Percentiles rank a stretch among this genome's conserved stretches.
Conservation (phyloP, 2,113 vertebrate species). For the Calypte anna region DNA sequence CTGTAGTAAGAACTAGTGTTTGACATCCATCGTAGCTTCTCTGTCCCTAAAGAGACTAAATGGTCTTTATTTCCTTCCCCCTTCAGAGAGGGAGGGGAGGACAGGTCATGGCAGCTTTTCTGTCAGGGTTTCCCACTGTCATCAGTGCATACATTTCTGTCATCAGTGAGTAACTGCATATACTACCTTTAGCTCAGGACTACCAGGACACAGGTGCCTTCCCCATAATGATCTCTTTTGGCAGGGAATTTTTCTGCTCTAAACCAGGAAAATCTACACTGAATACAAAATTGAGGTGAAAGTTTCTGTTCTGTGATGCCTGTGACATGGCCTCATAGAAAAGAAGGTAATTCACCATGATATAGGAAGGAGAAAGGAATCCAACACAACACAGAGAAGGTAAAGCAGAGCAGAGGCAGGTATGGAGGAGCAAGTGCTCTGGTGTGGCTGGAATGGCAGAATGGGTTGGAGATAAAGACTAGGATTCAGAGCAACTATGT, state of each 20-base stretch:
- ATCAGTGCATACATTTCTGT: background rate
- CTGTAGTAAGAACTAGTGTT: background rate
- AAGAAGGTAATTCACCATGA: background rate
- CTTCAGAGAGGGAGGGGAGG: background rate
- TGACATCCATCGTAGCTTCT: background rate
- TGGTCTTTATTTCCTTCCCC: background rate
- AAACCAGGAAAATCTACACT: background rate
- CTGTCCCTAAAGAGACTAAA: background rate
- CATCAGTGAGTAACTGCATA: background rate
- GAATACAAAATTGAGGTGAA: background rate
- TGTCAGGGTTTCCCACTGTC: background rate
- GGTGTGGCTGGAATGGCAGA: background rate
- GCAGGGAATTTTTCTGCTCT: background rate
- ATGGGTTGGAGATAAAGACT: background rate
- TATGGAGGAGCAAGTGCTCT: fast-evolving
- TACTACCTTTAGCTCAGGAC: background rate
- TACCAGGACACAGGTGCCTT: background rate
- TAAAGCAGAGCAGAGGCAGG: background rate
- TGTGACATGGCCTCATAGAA: background rate
- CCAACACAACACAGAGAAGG: background rate
- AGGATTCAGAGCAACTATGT: background rate
- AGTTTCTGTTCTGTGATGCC: background rate
- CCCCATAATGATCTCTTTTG: background rate
- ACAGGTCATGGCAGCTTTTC: background rate
- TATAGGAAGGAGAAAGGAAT: background rate